phyloP scores from a whole-genome alignment of 2,113 vertebrate species.

The Macrotus californicus region DNA sequence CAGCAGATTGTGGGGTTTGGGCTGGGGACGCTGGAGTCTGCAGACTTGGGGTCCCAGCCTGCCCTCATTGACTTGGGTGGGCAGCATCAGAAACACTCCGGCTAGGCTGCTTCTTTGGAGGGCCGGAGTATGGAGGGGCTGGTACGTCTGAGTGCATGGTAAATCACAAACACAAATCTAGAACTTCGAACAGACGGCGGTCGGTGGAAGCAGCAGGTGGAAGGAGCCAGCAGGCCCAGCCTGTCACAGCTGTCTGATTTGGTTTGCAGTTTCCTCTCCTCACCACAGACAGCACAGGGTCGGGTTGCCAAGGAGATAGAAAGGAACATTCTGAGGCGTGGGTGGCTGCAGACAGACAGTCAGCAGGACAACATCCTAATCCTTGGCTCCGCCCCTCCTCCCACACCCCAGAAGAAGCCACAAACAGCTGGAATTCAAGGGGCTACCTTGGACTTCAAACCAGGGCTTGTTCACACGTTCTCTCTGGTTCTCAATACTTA shows the following conservation, averaged over 20 bases:
- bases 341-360: constrained; percentile 29
- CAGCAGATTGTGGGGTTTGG: neutral
- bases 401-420: neutral
- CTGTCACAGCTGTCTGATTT: too few species aligned
- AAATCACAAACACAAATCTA: neutral
- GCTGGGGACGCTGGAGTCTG: neutral
- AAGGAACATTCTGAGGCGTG: neutral
- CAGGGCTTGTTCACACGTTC: neutral
- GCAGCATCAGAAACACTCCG: neutral
- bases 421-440: neutral
- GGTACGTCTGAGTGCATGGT: fast-evolving
- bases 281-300: neutral
- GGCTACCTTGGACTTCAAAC: neutral
- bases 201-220: fast-evolving
- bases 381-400: neutral
- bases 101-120: neutral
- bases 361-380: neutral
- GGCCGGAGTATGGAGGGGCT: neutral
- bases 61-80: neutral
- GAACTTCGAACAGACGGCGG: neutral
- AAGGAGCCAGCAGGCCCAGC: neutral
- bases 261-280: neutral
- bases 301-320: neutral
- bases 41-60: neutral
- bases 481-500: neutral